Evolutionary conservation across 2,797 vertebrate genomes (phyloP).

Genomic region (Chelidonichthys spinosus): DNA sequence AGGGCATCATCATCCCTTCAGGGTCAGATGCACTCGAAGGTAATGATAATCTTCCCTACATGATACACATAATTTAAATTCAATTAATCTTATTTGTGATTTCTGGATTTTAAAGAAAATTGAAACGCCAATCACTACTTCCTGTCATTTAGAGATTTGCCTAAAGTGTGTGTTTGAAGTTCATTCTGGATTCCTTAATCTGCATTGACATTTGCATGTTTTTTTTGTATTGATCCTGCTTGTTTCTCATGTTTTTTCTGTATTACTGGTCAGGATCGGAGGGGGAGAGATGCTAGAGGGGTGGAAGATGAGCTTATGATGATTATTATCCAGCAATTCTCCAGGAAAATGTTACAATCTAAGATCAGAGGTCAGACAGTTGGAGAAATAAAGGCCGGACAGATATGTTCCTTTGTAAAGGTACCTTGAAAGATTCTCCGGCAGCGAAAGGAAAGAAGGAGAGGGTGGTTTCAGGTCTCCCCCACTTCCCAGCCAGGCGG

Average conservation of each 20-base stretch:
- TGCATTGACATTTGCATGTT: neutral
- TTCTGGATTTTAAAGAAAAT: neutral
- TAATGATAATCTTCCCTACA: neutral
- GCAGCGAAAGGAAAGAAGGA: slow-evolving; percentile 91
- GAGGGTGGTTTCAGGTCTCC: slow-evolving; percentile 87
- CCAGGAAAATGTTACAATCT: neutral
- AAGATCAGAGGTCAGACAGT: neutral
- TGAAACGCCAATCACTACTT: neutral
- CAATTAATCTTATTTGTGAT: neutral
- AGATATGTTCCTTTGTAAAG: neutral
- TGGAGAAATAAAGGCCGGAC: neutral
- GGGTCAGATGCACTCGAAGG: neutral
- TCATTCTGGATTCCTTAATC: neutral
- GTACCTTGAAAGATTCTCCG: slow-evolving; percentile 90
- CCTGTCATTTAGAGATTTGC: neutral
- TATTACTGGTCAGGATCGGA: neutral
- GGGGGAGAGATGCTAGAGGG: neutral
- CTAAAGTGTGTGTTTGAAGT: too few species aligned
- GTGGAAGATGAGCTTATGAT: neutral
- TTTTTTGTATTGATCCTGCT: neutral
- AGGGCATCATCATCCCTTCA: neutral
- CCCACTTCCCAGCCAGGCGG: slow-evolving; percentile 90
- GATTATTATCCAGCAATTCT: neutral
- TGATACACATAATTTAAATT: neutral
- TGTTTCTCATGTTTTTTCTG: neutral